Evolutionary conservation across 2,113 vertebrate genomes (phyloP), one percentile per base, ranked within the genome.

Genomic region (Archocentrus centrarchus): DNA sequence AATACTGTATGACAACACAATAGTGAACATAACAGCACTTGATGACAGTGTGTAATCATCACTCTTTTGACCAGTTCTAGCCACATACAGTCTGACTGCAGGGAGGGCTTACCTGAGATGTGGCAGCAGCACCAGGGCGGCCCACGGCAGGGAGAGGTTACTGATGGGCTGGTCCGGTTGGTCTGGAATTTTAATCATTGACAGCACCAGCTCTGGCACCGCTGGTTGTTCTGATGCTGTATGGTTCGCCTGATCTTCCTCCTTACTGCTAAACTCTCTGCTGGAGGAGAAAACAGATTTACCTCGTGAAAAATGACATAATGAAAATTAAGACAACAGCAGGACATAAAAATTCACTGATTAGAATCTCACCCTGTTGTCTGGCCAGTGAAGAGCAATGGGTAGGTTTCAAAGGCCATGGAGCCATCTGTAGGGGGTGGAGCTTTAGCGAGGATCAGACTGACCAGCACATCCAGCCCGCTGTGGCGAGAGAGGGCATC

Each of bases 351-450:
- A 32, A 0, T 32, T 32, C 32, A 0, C 47, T 2, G 15, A 17
- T 61, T 44, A 0, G 20, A 6, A 2, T 62, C 91, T 97, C 89
- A 99, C 98, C 94, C 94, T 57, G 93, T 37, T 0, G 83, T 85
- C 20, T 96, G 94, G 5, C 93, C 95, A 1, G 92, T 93, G 94
- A 99, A 99, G 86, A 96, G 27, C 2, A 99, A 95, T 17, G 98
- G 98, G 92, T 99, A 99, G 59, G 97, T 99, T 88, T 99, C 98
- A 81, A 97, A 97, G 5, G 97, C 97, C 98, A 99, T 97, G 17
- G 97, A 97, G 87, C 97, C 97, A 6, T 97, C 88, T 0, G 95
- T 95, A 17, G 98, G 98, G 64, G 98, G 98, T 4, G 96, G 94
- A 50, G 98, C 98, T 96, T 99, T 99, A 85, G 94, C 93, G 37